phyloP scores from a whole-genome alignment of 2,113 vertebrate species.

The Xiphophorus hellerii region DNA sequence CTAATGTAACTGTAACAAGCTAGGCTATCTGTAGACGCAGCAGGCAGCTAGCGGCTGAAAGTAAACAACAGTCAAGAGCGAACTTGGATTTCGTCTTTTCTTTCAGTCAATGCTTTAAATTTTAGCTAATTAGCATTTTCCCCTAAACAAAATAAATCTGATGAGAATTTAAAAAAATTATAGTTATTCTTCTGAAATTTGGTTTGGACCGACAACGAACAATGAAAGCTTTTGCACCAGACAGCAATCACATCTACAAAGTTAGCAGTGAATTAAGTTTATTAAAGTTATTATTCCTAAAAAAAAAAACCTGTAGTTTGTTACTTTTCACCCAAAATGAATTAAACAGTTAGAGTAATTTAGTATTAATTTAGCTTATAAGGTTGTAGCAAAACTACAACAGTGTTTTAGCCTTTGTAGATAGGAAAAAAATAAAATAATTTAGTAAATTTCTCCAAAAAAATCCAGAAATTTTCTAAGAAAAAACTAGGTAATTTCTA shows the following conservation, averaged over 20 bases:
- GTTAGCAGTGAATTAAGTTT: background rate
- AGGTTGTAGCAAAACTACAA: background rate
- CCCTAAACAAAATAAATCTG: background rate
- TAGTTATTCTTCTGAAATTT: background rate
- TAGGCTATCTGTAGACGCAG: background rate
- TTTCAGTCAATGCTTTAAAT: conserved; percentile 2
- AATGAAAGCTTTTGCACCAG: conserved; percentile 20
- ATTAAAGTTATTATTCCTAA: background rate
- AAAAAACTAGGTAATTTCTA: too few species aligned
- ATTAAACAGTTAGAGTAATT: background rate
- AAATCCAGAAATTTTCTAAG: too few species aligned
- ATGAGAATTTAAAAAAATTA: background rate
- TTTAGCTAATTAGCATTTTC: conserved; percentile 4
- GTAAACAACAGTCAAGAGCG: background rate
- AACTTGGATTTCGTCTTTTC: background rate
- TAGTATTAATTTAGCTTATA: background rate
- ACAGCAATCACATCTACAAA: conserved; percentile 5
- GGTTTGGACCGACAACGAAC: background rate
- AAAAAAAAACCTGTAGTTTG: background rate
- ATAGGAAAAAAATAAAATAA: too few species aligned
- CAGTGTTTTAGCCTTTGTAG: too few species aligned
- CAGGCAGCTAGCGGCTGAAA: background rate
- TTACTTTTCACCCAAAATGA: background rate
- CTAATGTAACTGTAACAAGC: background rate
- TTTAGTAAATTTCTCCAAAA: too few species aligned